Conservation (phyloP, 2,888 invertebrate species). For the Thereva unica region DNA sequence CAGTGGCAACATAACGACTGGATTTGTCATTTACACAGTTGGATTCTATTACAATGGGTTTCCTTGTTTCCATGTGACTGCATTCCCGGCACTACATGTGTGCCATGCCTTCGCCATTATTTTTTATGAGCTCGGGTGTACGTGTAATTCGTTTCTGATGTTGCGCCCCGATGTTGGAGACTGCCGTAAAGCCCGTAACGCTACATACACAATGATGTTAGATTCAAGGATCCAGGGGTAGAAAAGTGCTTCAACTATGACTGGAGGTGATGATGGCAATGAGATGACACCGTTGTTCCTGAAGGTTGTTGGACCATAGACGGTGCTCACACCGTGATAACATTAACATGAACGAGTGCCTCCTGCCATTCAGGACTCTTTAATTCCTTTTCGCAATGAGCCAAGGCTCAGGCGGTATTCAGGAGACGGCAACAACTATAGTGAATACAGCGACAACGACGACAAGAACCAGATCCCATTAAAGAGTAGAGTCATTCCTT, state of each 20-base stretch:
- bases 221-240: background rate
- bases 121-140: conserved; percentile 37
- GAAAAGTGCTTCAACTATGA: conserved; percentile 25
- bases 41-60: conserved; percentile 38
- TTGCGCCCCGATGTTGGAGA: conserved; percentile 19
- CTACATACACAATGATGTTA: background rate
- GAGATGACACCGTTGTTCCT: conserved; percentile 27
- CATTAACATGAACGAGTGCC: conserved; percentile 34
- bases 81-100: conserved; percentile 32
- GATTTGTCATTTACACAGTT: conserved; percentile 38
- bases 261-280: conserved; percentile 34
- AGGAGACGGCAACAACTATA: background rate
- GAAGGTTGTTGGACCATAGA: conserved; percentile 26
- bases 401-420: too few relatives aligned
- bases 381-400: conserved; percentile 29
- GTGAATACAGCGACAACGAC: conserved; percentile 13
- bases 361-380: conserved; percentile 21
- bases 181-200: background rate
- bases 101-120: conserved; percentile 37
- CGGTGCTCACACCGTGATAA: conserved; percentile 11
- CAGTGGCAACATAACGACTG: conserved; percentile 34
- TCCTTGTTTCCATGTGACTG: conserved; percentile 34
- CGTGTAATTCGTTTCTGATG: conserved; percentile 38
- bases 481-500: conserved; percentile 23
- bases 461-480: background rate